These are phyloP conservation scores for Ylistrum balloti DNA, from an alignment of 1,140 invertebrate species.

Conservation along the genomic window DNA sequence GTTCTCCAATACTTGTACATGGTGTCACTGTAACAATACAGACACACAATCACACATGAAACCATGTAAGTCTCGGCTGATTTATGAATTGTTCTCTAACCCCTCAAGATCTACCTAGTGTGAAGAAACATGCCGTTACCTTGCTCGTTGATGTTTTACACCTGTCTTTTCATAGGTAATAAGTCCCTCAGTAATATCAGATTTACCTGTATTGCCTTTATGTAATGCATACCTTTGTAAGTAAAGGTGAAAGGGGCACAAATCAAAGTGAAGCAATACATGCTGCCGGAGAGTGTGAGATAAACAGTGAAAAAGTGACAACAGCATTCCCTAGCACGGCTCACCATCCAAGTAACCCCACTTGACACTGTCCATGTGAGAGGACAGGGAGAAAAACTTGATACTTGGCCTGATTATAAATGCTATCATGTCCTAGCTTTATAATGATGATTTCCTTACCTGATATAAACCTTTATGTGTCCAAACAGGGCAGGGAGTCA, in stretches of 20 bases:
- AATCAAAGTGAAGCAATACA: slow-evolving; percentile 13
- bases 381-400: not conserved
- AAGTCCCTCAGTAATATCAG: not conserved
- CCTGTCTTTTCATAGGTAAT: not conserved
- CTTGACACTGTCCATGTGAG: not conserved
- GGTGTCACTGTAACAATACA: not conserved
- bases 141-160: not conserved
- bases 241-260: not conserved
- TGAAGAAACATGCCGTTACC: not conserved
- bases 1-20: not conserved
- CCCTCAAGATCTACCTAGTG: not conserved
- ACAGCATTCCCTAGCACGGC: not conserved
- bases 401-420: not conserved
- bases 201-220: not conserved
- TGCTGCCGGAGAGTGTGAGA: not conserved
- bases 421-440: not conserved
- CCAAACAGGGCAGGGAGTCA: not conserved
- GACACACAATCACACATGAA: not conserved
- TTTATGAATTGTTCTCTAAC: not conserved
- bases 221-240: not conserved
- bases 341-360: not conserved
- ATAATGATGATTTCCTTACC: slow-evolving; percentile 27
- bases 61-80: not conserved
- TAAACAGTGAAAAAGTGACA: not conserved
- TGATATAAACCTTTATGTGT: not conserved